Evolutionary conservation across 2,888 invertebrate species (phyloP), one percentile per base, ranked within the genome.

Genomic region (Dinocampus coccinellae): DNA sequence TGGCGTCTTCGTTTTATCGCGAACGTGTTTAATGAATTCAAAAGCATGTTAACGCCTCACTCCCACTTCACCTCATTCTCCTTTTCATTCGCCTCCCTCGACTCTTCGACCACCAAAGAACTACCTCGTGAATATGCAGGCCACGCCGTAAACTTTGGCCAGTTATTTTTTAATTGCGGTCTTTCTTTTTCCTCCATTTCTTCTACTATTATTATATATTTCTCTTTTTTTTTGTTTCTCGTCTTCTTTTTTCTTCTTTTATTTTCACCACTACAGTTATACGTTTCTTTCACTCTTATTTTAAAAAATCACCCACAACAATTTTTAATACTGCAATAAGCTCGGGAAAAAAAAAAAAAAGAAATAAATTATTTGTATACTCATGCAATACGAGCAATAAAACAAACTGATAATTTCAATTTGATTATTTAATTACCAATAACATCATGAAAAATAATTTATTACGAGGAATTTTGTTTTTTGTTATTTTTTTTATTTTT

Each of bases 91-190:
- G n/a, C n/a, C n/a, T n/a, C n/a, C n/a, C n/a, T n/a, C n/a, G n/a
- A n/a, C n/a, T n/a, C n/a, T n/a, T n/a, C n/a, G n/a, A n/a, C 74
- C 75, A 72, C 76, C 73, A 76, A 78, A 76, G 76, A 78, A 69
- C 16, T 47, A 16, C 76, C 78, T 78, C 75, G 74, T 78, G 76
- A 78, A 78, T 78, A 78, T 77, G 77, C 77, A 77, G 72, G 64
- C 73, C 76, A 75, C 69, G 78, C 69, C 76, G 73, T 75, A 76
- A 78, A 77, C 75, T 77, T 78, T 70, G 77, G 75, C 73, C 78
- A 75, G 78, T 78, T 78, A 77, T 77, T 77, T 78, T 78, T 78
- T 78, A 78, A 78, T 78, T 78, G 77, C 72, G 67, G 67, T 70
- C 22, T 62, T 60, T 63, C 34, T 69, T 68, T 42, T 65, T 33